A percentile compares a stretch with the other conserved stretches of the same genome.
These are phyloP conservation scores for Dromococcyx pavoninus DNA, from an alignment of 2,797 vertebrate species.

Conservation along the genomic window DNA sequence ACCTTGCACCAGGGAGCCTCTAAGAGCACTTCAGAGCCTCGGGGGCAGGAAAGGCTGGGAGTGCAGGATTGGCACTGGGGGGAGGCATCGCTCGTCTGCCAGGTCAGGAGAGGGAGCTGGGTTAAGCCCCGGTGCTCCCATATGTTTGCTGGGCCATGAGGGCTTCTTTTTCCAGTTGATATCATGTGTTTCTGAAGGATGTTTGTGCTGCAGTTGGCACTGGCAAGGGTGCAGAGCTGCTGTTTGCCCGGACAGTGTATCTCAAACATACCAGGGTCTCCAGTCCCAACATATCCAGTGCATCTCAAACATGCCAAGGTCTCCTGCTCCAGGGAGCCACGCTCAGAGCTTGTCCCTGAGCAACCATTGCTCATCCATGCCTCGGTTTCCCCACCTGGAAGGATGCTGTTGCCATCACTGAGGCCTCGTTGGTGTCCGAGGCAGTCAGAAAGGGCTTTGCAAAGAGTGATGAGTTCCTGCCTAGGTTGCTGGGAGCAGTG, in stretches of 20 bases:
- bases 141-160: accelerated
- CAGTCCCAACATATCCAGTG: no score
- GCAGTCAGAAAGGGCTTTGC: accelerated
- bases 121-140: accelerated
- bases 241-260: accelerated
- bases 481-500: accelerated
- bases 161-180: neutral
- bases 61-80: neutral
- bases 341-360: neutral
- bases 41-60: neutral
- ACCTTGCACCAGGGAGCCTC: conserved; percentile 10
- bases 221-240: neutral
- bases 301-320: no score
- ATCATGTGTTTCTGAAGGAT: accelerated
- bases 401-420: accelerated
- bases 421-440: accelerated
- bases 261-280: neutral
- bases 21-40: conserved; percentile 46
- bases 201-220: accelerated
- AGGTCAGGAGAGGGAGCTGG: neutral
- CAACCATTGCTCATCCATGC: neutral
- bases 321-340: neutral
- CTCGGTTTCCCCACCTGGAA: neutral
- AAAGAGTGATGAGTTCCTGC: neutral
- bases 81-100: neutral